Percentiles rank a stretch among this genome's conserved stretches.
phyloP scores from a whole-genome alignment of 2,797 vertebrate species.

The Lycodopsis pacificus region DNA sequence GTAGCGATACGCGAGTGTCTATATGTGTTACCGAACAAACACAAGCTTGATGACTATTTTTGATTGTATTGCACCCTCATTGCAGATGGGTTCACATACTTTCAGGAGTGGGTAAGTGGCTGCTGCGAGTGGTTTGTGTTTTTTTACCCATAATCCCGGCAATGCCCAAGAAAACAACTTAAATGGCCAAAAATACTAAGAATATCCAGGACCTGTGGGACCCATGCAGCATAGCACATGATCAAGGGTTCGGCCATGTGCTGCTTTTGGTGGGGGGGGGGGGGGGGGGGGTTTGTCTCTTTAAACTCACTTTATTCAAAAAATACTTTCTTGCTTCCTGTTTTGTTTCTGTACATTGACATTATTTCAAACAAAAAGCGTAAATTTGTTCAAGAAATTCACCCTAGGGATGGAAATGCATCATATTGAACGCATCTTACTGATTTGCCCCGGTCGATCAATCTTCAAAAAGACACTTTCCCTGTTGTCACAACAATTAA shows the following conservation, averaged over 20 bases:
- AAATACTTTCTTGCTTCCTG: not conserved
- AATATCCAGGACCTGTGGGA: not conserved
- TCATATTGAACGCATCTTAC: slow-evolving; percentile 20
- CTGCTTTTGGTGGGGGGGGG: no score
- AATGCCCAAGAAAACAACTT: not conserved
- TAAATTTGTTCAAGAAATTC: not conserved
- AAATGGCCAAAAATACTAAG: not conserved
- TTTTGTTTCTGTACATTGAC: not conserved
- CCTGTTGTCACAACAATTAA: slow-evolving; percentile 63
- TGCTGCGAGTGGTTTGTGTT: not conserved
- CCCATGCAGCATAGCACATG: not conserved
- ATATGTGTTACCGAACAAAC: not conserved
- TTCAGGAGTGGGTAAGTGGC: not conserved
- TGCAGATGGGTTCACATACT: slow-evolving; percentile 1
- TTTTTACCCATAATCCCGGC: not conserved
- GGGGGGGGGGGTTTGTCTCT: no score
- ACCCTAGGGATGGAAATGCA: not conserved
- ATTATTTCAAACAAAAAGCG: not conserved
- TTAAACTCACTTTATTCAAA: no score
- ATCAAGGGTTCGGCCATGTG: not conserved
- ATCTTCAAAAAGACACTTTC: slow-evolving; percentile 23
- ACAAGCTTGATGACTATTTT: not conserved
- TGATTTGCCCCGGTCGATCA: slow-evolving; percentile 45
- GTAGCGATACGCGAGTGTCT: not conserved
- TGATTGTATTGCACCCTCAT: not conserved